These are phyloP conservation scores for Ophioderma brevispina DNA, from an alignment of 35 echinoderm and acorn worm species.

Conservation along the genomic window DNA sequence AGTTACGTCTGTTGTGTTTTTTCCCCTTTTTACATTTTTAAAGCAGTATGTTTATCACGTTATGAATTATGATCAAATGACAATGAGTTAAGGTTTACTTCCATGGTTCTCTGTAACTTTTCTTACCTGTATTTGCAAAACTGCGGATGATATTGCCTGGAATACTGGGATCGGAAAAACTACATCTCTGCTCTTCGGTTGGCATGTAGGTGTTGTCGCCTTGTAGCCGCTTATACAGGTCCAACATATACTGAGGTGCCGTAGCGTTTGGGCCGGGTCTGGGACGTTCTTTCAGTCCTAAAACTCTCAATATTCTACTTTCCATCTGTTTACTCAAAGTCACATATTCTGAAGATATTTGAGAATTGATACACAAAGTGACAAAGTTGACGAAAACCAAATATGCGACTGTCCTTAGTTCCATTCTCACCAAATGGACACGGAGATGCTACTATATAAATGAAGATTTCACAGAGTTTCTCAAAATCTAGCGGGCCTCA, in stretches of 20 bases:
- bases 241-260: constrained; percentile 94
- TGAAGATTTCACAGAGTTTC: constrained; percentile 24
- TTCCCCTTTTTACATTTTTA: no score
- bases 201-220: constrained; percentile 19
- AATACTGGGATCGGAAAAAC: constrained; percentile 56
- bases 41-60: no score
- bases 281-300: constrained; percentile 76
- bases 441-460: background rate
- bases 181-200: constrained; percentile 36
- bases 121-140: constrained; percentile 81
- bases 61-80: no score
- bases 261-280: constrained; percentile 80
- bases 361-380: background rate
- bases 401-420: background rate
- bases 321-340: constrained; percentile 73
- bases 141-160: constrained; percentile 88
- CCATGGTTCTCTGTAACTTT: no score
- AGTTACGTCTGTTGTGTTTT: no score
- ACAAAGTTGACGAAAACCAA: constrained; percentile 16
- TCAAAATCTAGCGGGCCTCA: background rate
- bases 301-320: constrained; percentile 71
- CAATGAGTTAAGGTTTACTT: no score
- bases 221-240: constrained; percentile 74
- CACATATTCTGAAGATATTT: constrained; percentile 22
- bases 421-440: background rate